phyloP scores from a whole-genome alignment of 2,888 invertebrate genomes.

The Eupithecia centaureata region DNA sequence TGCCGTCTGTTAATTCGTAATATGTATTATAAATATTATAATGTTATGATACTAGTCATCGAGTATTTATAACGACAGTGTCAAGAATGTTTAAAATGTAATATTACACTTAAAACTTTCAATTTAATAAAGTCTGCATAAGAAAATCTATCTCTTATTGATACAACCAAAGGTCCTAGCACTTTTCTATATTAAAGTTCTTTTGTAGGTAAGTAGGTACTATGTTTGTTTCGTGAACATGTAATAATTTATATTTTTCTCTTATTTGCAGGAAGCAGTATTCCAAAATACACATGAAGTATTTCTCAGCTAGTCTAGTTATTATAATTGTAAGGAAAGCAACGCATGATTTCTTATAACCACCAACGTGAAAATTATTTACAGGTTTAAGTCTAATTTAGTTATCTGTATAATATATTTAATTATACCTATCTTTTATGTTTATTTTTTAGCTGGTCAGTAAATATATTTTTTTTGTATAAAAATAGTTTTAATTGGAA shows the following conservation, averaged over 20 bases:
- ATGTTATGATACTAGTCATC: conserved; percentile 74
- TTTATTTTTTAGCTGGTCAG: conserved; percentile 40
- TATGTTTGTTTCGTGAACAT: conserved; percentile 7
- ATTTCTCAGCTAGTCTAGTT: conserved; percentile 71
- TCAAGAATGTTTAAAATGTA: conserved; percentile 68
- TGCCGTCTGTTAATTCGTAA: conserved; percentile 47
- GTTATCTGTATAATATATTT: conserved; percentile 57
- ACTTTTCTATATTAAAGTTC: conserved; percentile 48
- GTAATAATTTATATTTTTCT: conserved; percentile 50
- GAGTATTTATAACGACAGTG: conserved; percentile 76
- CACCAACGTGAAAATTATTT: conserved; percentile 66
- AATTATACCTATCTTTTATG: conserved; percentile 45
- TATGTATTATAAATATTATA: conserved; percentile 53
- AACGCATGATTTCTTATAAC: conserved; percentile 73
- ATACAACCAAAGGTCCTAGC: conserved; percentile 43
- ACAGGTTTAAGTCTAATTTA: conserved; percentile 73
- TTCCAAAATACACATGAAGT: conserved; percentile 84
- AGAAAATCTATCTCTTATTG: conserved; percentile 69
- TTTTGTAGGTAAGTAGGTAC: not conserved
- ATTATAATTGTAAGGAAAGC: conserved; percentile 74
- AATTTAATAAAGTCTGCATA: conserved; percentile 80
- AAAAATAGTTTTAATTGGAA: conserved; percentile 47
- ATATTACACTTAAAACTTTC: conserved; percentile 73
- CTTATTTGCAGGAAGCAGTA: conserved; percentile 81
- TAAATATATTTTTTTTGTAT: conserved; percentile 41